A percentile compares a stretch with the other conserved stretches of the same genome.
These are phyloP conservation scores for Epinotia demarniana DNA, from an alignment of 2,888 invertebrate genomes.

Conservation along the genomic window DNA sequence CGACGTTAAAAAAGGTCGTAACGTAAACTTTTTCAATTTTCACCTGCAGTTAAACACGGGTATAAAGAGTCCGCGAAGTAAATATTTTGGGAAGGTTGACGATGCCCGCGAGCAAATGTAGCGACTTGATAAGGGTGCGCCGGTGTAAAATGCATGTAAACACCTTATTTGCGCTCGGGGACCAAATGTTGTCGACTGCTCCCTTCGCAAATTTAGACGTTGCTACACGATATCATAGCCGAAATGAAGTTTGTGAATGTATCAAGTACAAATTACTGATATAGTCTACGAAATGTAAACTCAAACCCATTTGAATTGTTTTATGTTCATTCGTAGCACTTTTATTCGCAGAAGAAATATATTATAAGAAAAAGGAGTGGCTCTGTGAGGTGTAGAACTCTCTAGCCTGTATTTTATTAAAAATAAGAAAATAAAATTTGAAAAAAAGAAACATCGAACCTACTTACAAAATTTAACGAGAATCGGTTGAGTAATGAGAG, in stretches of 20 bases:
- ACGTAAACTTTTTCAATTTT: slow-evolving; percentile 84
- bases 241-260: slow-evolving; percentile 35
- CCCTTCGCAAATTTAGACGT: slow-evolving; percentile 62
- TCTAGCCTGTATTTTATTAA: too few relatives aligned
- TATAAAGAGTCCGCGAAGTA: slow-evolving; percentile 73
- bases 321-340: too few relatives aligned
- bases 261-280: slow-evolving; percentile 34
- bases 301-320: not conserved
- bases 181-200: slow-evolving; percentile 69
- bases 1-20: slow-evolving; percentile 75
- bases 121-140: slow-evolving; percentile 74
- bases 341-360: too few relatives aligned
- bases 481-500: too few relatives aligned
- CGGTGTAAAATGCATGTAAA: slow-evolving; percentile 80
- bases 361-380: too few relatives aligned
- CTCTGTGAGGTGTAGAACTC: too few relatives aligned
- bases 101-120: slow-evolving; percentile 74
- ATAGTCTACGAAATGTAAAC: slow-evolving; percentile 1
- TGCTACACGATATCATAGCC: slow-evolving; percentile 42
- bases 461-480: too few relatives aligned
- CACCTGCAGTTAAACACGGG: slow-evolving; percentile 77
- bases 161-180: slow-evolving; percentile 71
- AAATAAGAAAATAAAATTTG: too few relatives aligned
- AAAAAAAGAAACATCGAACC: too few relatives aligned
- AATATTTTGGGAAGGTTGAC: slow-evolving; percentile 78